Evolutionary conservation across 2,888 invertebrate species (phyloP).

Genomic region (Philereme transversata): DNA sequence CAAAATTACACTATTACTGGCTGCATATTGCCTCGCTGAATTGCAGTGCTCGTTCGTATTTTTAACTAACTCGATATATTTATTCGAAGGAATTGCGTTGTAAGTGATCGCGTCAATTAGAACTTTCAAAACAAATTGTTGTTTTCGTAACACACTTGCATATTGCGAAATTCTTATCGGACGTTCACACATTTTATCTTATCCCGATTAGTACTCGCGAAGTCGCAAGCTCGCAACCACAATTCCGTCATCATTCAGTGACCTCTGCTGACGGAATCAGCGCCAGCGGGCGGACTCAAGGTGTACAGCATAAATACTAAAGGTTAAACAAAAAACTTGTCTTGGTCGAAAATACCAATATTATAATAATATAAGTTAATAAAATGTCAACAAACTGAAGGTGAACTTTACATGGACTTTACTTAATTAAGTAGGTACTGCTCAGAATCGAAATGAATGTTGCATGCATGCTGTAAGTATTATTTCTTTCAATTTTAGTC

Average conservation of each 20-base stretch:
- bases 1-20: no score
- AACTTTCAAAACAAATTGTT: background rate
- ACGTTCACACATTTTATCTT: conserved; percentile 58
- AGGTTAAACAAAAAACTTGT: conserved; percentile 62
- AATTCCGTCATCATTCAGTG: conserved; percentile 53
- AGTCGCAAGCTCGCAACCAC: conserved; percentile 26
- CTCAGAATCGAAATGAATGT: conserved; percentile 6
- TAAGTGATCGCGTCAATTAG: no score
- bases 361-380: conserved; percentile 50
- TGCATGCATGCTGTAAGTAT: background rate
- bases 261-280: conserved; percentile 63
- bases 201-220: conserved; percentile 38
- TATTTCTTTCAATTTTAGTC: background rate
- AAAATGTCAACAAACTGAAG: conserved; percentile 70
- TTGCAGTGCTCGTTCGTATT: no score
- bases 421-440: conserved; percentile 17
- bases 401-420: conserved; percentile 43
- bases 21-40: no score
- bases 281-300: conserved; percentile 54
- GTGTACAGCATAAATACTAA: conserved; percentile 59
- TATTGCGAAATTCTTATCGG: conserved; percentile 57
- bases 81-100: no score
- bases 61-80: no score
- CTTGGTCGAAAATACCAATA: conserved; percentile 48
- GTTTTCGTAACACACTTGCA: conserved; percentile 19